These are phyloP conservation scores for Antitype chi DNA, from an alignment of 2,888 invertebrate genomes.

Conservation along the genomic window DNA sequence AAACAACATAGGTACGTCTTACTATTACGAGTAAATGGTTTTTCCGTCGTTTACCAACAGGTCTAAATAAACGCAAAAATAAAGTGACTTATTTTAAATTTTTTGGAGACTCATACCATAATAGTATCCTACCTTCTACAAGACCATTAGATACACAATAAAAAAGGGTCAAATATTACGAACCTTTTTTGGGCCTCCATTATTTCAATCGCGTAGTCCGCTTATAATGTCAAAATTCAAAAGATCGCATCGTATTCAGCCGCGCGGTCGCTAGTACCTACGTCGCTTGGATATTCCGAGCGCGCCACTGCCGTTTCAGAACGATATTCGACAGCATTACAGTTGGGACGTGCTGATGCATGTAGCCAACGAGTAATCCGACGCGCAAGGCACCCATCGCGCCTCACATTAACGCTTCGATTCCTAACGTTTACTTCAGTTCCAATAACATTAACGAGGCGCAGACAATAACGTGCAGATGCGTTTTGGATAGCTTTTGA, in stretches of 20 bases:
- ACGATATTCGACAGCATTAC: conserved; percentile 81
- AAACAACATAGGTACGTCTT: not conserved
- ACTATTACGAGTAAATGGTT: conserved; percentile 7
- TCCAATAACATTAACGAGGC: conserved; percentile 59
- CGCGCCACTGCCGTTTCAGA: conserved; percentile 70
- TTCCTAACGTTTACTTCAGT: conserved; percentile 58
- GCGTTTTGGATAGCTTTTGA: conserved; percentile 49
- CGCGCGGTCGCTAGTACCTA: conserved; percentile 56
- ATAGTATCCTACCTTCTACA: conserved; percentile 19
- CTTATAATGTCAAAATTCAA: conserved; percentile 51
- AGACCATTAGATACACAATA: conserved; percentile 48
- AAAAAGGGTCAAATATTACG: conserved; percentile 43
- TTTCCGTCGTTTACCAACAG: not conserved
- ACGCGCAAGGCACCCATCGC: conserved; percentile 58
- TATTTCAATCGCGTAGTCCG: conserved; percentile 49
- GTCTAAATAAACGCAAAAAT: conserved; percentile 22
- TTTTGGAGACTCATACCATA: conserved; percentile 7
- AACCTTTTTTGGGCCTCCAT: conserved; percentile 53
- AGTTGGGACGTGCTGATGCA: conserved; percentile 83
- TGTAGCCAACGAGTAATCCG: conserved; percentile 71
- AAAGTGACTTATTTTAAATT: conserved; percentile 12
- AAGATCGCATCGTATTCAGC: conserved; percentile 57
- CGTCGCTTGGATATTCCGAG: conserved; percentile 70
- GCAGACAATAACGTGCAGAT: conserved; percentile 51
- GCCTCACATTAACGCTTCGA: conserved; percentile 57